Evolutionary conservation across 1,140 invertebrate species (phyloP).

Genomic region (Tetragnatha versicolor): DNA sequence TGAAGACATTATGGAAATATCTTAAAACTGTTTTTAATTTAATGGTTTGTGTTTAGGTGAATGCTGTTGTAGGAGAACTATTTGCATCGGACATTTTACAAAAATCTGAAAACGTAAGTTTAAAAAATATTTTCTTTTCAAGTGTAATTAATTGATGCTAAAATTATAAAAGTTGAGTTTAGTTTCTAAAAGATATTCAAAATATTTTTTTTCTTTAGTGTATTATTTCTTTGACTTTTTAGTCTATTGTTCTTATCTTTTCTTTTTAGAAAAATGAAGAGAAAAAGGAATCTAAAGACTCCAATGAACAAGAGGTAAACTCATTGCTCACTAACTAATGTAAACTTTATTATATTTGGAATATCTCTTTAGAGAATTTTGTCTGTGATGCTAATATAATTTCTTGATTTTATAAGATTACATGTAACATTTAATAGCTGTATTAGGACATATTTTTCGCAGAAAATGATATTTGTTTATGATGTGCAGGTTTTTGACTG

Average conservation of each 20-base stretch:
- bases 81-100: slow-evolving; percentile 84
- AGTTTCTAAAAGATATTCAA: neutral
- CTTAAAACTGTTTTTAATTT: too few relatives aligned
- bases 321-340: neutral
- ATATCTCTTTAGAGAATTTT: too few relatives aligned
- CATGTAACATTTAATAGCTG: too few relatives aligned
- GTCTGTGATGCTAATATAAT: neutral
- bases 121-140: neutral
- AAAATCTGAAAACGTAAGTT: slow-evolving; percentile 52
- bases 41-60: slow-evolving; percentile 73
- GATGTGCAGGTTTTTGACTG: slow-evolving; percentile 70
- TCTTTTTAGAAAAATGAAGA: neutral
- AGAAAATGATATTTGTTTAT: too few relatives aligned
- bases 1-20: too few relatives aligned
- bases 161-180: neutral
- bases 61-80: slow-evolving; percentile 89
- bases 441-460: too few relatives aligned
- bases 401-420: too few relatives aligned
- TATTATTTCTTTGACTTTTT: too few relatives aligned
- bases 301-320: neutral
- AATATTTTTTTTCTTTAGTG: too few relatives aligned
- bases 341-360: too few relatives aligned
- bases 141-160: neutral
- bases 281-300: neutral
- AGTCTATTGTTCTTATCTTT: neutral